Base-by-base conservation (phyloP, 2,888 invertebrate species). In the Eristalis intricaria region DNA sequence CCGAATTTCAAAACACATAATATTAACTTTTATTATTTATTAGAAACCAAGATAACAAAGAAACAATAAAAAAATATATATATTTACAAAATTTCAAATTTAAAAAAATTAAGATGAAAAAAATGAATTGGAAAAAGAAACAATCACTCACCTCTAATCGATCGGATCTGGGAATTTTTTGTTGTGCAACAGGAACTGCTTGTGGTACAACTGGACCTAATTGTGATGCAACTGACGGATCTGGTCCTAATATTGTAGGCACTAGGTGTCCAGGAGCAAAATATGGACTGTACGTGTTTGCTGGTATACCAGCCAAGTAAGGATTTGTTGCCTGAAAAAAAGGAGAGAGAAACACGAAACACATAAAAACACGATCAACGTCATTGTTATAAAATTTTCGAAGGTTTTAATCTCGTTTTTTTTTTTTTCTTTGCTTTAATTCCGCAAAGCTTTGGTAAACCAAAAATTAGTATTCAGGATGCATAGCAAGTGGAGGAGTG, bases 151-250 rank as follows among this genome's bases (percentile, higher is more conserved):
- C 98, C 98, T 98, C 98, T 94, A 98, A 96, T 95, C 98, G 96
- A 94, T 98, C 98, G 93, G 98, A 96, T 94, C 98, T 96, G 91
- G 97, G 97, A 95, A 98, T 95, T 95, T 98, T 98, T 95, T 98
- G 98, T 94, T 98, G 96, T 94, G 96, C 97, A 93, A 96, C 97
- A 94, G 94, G 97, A 93, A 95, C 97, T 93, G 96, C 96, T 95
- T 97, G 97, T 93, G 95, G 97, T 93, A 96, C 96, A 91, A 96
- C 96, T 91, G 93, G 93, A 90, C 97, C 97, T 91, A 97, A 95
- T 90, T 97, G 97, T 92, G 97, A 97, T 91, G 96, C 97, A 89
- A 96, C 96, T 91, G 96, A 94, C 89, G 97, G 97, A 94, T 97
- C 97, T 90, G 97, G 97, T 89, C 97, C 97, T 94, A 98, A 96